These are phyloP conservation scores for Polyodon spathula DNA, from an alignment of 2,113 vertebrate species.

Conservation along the genomic window DNA sequence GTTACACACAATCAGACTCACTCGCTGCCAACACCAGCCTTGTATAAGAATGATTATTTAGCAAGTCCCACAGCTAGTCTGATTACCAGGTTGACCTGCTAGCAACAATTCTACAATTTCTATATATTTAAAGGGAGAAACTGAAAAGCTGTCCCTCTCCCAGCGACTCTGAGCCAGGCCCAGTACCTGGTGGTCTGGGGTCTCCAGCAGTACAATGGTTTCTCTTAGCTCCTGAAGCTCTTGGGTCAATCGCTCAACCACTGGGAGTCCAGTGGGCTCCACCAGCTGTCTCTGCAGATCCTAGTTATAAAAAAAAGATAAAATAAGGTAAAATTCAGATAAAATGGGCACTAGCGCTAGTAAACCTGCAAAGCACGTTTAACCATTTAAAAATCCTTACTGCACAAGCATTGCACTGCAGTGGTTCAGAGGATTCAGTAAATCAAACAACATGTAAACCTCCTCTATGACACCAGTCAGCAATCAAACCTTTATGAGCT, in stretches of 20 bases:
- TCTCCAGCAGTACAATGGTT: slow-evolving; percentile 46
- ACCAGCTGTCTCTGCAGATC: slow-evolving; percentile 75
- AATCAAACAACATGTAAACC: too few relatives aligned
- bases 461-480: too few relatives aligned
- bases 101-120: too few relatives aligned
- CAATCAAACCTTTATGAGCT: slow-evolving; percentile 69
- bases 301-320: slow-evolving; percentile 44
- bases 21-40: neutral
- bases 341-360: too few relatives aligned
- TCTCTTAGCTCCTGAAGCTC: slow-evolving; percentile 74
- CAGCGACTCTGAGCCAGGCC: neutral
- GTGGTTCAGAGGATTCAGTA: too few relatives aligned
- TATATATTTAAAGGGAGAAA: too few relatives aligned
- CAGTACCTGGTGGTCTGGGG: slow-evolving; percentile 60
- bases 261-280: slow-evolving; percentile 69
- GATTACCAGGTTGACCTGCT: too few relatives aligned
- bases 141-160: neutral
- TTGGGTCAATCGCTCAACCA: slow-evolving; percentile 67
- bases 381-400: too few relatives aligned
- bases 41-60: neutral
- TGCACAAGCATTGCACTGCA: too few relatives aligned
- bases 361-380: too few relatives aligned
- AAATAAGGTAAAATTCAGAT: too few relatives aligned
- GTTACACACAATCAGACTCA: too few relatives aligned
- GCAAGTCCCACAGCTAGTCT: neutral